These are phyloP conservation scores for Nemurella pictetii DNA, from an alignment of 2,888 invertebrate species.

Conservation along the genomic window DNA sequence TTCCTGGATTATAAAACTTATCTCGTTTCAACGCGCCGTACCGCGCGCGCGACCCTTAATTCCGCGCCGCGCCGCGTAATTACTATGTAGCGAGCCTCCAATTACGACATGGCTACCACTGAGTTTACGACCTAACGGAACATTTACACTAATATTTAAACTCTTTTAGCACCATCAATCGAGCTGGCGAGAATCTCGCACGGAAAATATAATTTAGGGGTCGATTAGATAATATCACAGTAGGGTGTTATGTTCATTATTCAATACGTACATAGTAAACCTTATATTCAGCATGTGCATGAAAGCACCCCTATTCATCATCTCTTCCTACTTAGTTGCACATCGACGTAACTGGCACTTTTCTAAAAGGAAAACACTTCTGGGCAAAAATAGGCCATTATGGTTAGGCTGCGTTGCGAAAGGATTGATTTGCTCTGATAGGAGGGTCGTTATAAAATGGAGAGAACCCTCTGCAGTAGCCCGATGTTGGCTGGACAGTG, in stretches of 20 bases:
- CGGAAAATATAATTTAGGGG: conserved; percentile 9
- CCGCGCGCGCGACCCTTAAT: neutral
- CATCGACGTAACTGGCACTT: conserved; percentile 22
- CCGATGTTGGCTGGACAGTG: neutral
- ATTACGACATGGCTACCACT: neutral
- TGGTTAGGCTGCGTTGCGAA: neutral
- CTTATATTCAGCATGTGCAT: neutral
- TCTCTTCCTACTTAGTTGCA: conserved; percentile 17
- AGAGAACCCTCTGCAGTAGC: neutral
- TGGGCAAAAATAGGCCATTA: conserved; percentile 12
- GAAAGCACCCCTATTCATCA: conserved; percentile 27
- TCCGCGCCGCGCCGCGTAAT: neutral
- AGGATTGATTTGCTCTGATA: conserved; percentile 13
- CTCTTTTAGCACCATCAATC: conserved; percentile 5
- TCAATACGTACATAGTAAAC: conserved; percentile 14
- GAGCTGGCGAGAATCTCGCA: conserved; percentile 1
- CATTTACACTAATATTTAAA: conserved; percentile 11
- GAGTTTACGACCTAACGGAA: conserved; percentile 27
- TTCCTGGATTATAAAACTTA: conserved; percentile 8
- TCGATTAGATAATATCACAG: conserved; percentile 3
- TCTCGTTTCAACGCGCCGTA: neutral
- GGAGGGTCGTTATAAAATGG: neutral
- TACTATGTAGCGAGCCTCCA: neutral
- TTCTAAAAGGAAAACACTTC: conserved; percentile 24
- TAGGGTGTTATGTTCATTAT: conserved; percentile 23